These are phyloP conservation scores for Ptyas mucosa DNA, from an alignment of 2,113 vertebrate genomes.

Conservation along the genomic window DNA sequence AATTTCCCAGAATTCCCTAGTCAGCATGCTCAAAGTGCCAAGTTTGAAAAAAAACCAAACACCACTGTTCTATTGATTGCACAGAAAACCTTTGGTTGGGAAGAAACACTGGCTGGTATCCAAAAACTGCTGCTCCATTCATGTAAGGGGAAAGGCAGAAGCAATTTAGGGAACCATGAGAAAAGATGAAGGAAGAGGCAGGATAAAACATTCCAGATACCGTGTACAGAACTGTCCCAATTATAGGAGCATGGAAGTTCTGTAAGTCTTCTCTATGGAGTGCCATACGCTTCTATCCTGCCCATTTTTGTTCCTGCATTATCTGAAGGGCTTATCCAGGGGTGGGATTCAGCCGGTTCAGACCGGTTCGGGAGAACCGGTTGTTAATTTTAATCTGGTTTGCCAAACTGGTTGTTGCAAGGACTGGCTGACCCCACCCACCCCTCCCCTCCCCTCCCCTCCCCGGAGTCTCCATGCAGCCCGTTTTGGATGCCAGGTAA, in stretches of 20 bases:
- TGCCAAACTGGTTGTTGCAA: too few relatives aligned
- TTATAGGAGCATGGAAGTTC: background rate
- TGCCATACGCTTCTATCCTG: background rate
- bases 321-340: background rate
- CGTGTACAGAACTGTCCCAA: background rate
- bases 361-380: background rate
- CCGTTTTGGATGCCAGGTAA: too few relatives aligned
- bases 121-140: background rate
- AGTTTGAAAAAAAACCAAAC: too few relatives aligned
- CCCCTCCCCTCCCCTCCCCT: too few relatives aligned
- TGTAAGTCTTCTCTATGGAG: background rate
- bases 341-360: background rate
- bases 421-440: too few relatives aligned
- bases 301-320: constrained; percentile 1
- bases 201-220: background rate
- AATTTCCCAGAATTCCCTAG: background rate
- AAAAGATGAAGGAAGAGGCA: too few relatives aligned
- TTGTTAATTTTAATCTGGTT: too few relatives aligned
- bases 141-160: background rate
- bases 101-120: background rate
- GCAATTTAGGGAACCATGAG: too few relatives aligned
- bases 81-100: background rate
- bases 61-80: background rate
- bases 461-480: too few relatives aligned
- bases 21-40: background rate